Evolutionary conservation across 2,888 invertebrate genomes (phyloP), one percentile per base, ranked within the genome.

Genomic region (Odontocolon sp.): DNA sequence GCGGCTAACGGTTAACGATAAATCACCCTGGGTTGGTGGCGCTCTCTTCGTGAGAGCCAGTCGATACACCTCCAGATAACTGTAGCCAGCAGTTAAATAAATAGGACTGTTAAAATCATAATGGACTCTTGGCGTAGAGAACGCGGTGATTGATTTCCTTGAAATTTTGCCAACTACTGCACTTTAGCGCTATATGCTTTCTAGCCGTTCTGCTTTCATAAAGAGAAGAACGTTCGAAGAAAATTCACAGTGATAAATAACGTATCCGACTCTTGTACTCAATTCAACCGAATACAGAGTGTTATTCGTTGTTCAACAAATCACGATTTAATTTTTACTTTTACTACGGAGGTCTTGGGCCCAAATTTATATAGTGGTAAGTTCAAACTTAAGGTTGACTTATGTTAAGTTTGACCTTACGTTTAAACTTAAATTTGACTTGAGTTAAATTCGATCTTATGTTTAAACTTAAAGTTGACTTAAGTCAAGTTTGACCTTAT

Each of bases 31-130:
- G 42, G 52, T 28, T 26, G 38, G 16, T 59, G 18, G 50, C 38
- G 57, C 50, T 50, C 59, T 56, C 56, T 31, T 56, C 66, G 40
- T n/a, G 47, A 50, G 45, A 66, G 36, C 54, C 66, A 70, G 69
- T 70, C 69, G 69, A 70, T 70, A 70, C 69, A 70, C 61, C 61
- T 61, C 61, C 69, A 28, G 61, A 70, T 70, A 70, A 70, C 69
- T 52, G 56, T 52, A 57, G 70, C 57, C 68, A 52, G 71, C 72
- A 72, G 72, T 77, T 72, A 64, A 77, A 77, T 77, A 77, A 77
- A 77, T 77, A 77, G 77, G 57, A 77, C 77, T 72, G 77, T 77
- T 77, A 77, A 77, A 77, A 77, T 77, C 77, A 77, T 77, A 77
- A 77, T 77, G 77, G 77, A 77, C 72, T 77, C 68, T 77, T 77